Base-by-base conservation (phyloP, 2,797 vertebrate species). In the Sebastes flavidus region DNA sequence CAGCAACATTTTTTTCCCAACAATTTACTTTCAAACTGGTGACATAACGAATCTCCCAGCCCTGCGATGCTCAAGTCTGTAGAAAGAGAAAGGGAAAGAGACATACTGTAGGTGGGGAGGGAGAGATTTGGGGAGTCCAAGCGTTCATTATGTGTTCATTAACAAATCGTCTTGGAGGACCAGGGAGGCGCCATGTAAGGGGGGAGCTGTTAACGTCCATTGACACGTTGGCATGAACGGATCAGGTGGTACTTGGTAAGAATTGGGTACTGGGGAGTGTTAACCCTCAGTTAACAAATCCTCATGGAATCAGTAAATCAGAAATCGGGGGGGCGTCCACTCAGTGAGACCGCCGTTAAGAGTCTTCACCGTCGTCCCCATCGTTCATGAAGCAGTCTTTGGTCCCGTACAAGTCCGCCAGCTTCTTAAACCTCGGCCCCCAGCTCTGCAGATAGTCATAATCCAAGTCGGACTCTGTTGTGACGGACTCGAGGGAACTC, bases 361-460 rank as follows among this genome's bases (percentile, higher is more conserved):
- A 99, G 96, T 98, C 97, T 3, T 99, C 97, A 2, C 63, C 85
- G 0, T 94, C 93, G 5, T 95, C 92, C 2, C 5, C 87, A 13
- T 94, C 93, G 1, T 89, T 61, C 62, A 97, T 93, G 58, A 95
- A 97, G 93, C 96, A 97, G 97, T 99, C 98, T 99, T 99, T 99
- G 96, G 98, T 98, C 94, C 98, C 98, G 71, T 99, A 99, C 91
- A 99, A 97, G 95, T 99, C 98, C 36, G 98, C 98, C 94, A 99
- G 96, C 97, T 97, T 98, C 97, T 97, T 99, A 96, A 99, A 99
- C 74, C 98, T 96, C 58, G 98, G 98, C 93, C 98, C 98, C 98
- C 98, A 99, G 38, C 98, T 99, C 95, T 99, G 98, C 96, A 99
- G 97, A 96, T 99, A 99, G 95, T 99, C 98, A 77, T 99, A 99